Percentiles rank a stretch among this genome's conserved stretches.
Evolutionary conservation across 2,888 invertebrate species (phyloP).

Genomic region (Branchipolynoe longqiensis): DNA sequence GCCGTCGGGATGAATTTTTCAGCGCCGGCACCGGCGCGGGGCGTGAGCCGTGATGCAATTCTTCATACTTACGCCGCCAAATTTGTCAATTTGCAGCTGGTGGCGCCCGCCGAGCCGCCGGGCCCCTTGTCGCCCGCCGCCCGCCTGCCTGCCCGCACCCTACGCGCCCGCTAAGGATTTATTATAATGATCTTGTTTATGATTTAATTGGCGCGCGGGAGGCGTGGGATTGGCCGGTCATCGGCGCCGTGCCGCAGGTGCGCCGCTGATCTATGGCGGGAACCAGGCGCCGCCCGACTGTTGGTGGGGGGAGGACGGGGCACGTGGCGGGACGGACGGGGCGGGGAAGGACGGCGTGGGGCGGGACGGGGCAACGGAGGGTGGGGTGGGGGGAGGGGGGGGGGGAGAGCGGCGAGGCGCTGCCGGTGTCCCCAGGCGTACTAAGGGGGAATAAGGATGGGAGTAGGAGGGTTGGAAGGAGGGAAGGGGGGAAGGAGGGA

Average conservation of each 20-base stretch:
- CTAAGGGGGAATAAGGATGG: too few species aligned
- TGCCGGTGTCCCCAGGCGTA: background rate
- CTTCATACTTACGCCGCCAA: constrained; percentile 52
- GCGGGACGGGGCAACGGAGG: background rate
- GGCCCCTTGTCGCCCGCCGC: background rate
- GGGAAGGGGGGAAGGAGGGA: too few species aligned
- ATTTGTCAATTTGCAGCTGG: constrained; percentile 55
- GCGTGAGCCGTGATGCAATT: constrained; percentile 41
- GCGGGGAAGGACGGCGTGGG: background rate
- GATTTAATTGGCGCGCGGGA: constrained; percentile 45
- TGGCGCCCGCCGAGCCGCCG: background rate
- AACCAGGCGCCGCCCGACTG: background rate
- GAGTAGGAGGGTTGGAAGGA: too few species aligned
- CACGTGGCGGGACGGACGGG: background rate
- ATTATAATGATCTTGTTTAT: constrained; percentile 56
- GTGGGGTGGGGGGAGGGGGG: background rate
- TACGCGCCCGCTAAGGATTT: constrained; percentile 34
- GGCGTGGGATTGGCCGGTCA: constrained; percentile 32
- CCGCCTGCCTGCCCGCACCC: background rate
- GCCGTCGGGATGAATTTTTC: constrained; percentile 52
- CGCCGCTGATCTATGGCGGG: constrained; percentile 33
- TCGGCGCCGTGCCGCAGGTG: constrained; percentile 27
- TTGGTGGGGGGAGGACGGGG: background rate
- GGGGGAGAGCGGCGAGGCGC: background rate
- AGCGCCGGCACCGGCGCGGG: constrained; percentile 2